Base-by-base conservation (phyloP, 2,113 vertebrate species). In the Anthoscopus minutus region DNA sequence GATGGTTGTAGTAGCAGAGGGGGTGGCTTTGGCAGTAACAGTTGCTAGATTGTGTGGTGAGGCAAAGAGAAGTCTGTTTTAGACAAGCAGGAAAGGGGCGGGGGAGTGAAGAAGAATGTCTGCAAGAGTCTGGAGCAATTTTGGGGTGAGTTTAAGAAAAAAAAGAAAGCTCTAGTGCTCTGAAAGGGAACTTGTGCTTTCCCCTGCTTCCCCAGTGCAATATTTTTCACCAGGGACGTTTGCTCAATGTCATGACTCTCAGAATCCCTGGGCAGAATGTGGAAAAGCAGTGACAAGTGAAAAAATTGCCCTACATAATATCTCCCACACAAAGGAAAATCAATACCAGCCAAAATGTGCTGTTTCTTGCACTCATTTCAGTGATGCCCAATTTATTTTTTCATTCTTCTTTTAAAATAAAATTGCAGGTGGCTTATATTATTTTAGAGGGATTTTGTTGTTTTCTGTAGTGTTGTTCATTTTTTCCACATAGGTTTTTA, bases 31-130 rank as follows among this genome's bases (percentile, higher is more conserved):
- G 93, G 88, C 89, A 83, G 50, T 62, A 89, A 95, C 95, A 96
- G 92, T 96, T 89, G 93, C 81, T 95, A 93, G 89, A 96, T 92
- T 96, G 95, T 96, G 85, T 92, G 82, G 79, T 51, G 51, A 93
- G 66, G 93, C 89, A 95, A 90, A 96, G 79, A 94, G 76, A 81
- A 80, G 56, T 62, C 88, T 96, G 89, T 88, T 60, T 48, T 61
- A 90, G 67, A 64, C 56, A 45, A 76, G 95, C 92, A 94, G 95
- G 92, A 96, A 96, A 53, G 89, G 48, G 77, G 57, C 0, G 79
- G 88, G 42, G 82, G 79, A 83, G 86, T 82, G 65, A 83, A 73
- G 45, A 92, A 93, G 94, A 95, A 95, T 95, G 93, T 96, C 51
- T 85, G 54, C 27, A 37, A 50, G 48, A 83, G 62, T 87, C 85